Evolutionary conservation across 1,140 invertebrate genomes (phyloP).

Genomic region (Drosophila suzukii): DNA sequence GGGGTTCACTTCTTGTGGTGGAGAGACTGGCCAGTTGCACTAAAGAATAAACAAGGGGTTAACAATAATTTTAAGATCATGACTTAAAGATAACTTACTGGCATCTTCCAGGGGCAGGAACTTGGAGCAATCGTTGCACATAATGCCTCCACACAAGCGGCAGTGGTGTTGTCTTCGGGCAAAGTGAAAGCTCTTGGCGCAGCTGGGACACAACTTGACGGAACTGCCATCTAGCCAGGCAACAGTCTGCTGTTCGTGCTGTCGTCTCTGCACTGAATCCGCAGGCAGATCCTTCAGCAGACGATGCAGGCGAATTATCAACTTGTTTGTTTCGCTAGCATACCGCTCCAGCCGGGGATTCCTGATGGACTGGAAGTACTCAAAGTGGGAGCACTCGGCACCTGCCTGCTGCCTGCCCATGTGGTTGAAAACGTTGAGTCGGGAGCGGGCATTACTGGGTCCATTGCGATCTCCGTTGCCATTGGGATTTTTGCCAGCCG

Average conservation of each 20-base stretch:
- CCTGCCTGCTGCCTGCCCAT: slow-evolving; percentile 89
- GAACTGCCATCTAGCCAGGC: slow-evolving; percentile 96
- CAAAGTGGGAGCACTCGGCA: slow-evolving; percentile 88
- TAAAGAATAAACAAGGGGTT: slow-evolving; percentile 3
- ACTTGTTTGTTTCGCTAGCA: slow-evolving; percentile 97
- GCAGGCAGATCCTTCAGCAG: slow-evolving; percentile 92
- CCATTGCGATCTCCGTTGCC: slow-evolving; percentile 19
- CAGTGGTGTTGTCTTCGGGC: slow-evolving; percentile 97
- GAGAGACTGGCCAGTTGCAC: slow-evolving; percentile 78
- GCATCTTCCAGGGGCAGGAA: slow-evolving; percentile 94
- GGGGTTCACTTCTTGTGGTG: slow-evolving; percentile 53
- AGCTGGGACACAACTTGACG: slow-evolving; percentile 95
- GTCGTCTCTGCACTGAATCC: slow-evolving; percentile 93
- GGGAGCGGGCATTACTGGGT: slow-evolving; percentile 55
- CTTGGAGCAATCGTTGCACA: slow-evolving; percentile 96
- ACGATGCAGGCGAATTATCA: slow-evolving; percentile 97
- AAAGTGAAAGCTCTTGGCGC: slow-evolving; percentile 94
- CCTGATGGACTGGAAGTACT: slow-evolving; percentile 91
- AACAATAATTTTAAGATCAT: too few relatives aligned
- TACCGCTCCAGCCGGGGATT: slow-evolving; percentile 92
- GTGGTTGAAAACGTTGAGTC: slow-evolving; percentile 84
- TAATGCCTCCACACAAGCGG: slow-evolving; percentile 96
- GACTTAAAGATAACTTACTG: slow-evolving; percentile 86
- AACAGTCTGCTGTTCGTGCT: slow-evolving; percentile 92
- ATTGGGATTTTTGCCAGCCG: slow-evolving; percentile 7